Evolutionary conservation across 2,888 invertebrate species (phyloP).

Genomic region (Galeruca laticollis): DNA sequence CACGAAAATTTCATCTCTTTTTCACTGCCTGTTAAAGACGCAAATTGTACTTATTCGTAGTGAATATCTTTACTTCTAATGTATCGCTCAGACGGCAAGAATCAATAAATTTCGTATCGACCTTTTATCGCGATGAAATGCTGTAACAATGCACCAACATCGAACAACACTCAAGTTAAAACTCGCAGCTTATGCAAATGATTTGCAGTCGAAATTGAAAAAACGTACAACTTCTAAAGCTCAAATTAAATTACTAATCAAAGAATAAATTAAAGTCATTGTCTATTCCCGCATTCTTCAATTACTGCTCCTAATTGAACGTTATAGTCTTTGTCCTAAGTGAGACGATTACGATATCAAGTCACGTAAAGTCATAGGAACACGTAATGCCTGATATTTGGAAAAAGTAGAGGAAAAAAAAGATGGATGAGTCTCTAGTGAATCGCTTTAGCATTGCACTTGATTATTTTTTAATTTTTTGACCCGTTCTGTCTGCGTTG

Average conservation of each 20-base stretch:
- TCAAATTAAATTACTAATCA: constrained; percentile 54
- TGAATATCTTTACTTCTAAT: too few species aligned
- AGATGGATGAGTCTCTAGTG: constrained; percentile 26
- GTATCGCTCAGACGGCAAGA: not conserved
- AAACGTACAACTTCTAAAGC: constrained; percentile 43
- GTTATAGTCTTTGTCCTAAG: constrained; percentile 50
- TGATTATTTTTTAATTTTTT: constrained; percentile 10
- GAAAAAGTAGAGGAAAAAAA: constrained; percentile 31
- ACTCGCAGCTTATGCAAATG: constrained; percentile 43
- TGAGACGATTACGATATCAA: constrained; percentile 39
- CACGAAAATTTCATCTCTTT: too few species aligned
- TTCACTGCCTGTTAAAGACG: too few species aligned
- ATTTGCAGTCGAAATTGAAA: constrained; percentile 37
- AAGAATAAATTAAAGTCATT: constrained; percentile 57
- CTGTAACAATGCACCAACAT: constrained; percentile 30
- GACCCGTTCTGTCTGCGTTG: not conserved
- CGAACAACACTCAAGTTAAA: constrained; percentile 34
- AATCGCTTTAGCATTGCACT: constrained; percentile 20
- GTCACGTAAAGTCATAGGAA: constrained; percentile 49
- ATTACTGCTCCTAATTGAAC: constrained; percentile 54
- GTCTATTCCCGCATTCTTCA: constrained; percentile 53
- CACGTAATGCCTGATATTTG: constrained; percentile 42
- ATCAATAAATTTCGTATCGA: constrained; percentile 9
- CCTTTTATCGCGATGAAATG: constrained; percentile 11
- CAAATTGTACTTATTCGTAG: too few species aligned